Base-by-base conservation (phyloP, 2,113 vertebrate genomes). In the Grammomys dolichurus region DNA sequence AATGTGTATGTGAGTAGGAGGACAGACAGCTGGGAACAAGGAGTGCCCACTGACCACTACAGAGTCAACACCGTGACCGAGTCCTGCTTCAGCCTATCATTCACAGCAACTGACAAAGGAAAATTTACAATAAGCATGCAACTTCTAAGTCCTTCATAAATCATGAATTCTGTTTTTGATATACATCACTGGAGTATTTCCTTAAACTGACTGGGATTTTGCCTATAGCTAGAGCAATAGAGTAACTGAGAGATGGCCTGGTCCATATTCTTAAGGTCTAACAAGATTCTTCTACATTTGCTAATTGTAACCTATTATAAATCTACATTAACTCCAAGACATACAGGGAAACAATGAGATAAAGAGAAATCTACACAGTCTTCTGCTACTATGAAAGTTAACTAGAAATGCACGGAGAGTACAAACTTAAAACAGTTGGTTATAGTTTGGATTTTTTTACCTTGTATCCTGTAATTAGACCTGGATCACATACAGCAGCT, bases 401-500 rank as follows among this genome's bases (percentile, higher is more conserved):
- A 48, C 36, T 84, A 97, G 40, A 73, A 97, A 96, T 89, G 14
- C 67, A 96, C n/a, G 76, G 12, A 95, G 8, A 94, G 69, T 46
- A 93, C 14, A 91, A 73, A 73, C 89, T 88, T 43, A 72, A 76
- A 90, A 75, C 65, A n/a, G 56, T 17, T 28, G 16, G 60, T 48
- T 72, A 22, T 31, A 85, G 76, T 88, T 87, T 36, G 20, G 28
- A 17, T 26, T 17, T 26, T 17, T 98, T 99, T 99, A 99, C 99
- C 99, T 99, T 99, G 96, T 99, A 99, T 96, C 99, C 99, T 90
- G 99, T 98, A 91, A 99, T 99, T 92, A 99, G 98, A 95, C 99
- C 99, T 28, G 99, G 99, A 98, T 99, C 99, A 96, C 99, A 99
- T 88, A 99, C 98, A 84, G 99, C 99, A 91, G 99, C 98, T 86